phyloP scores from a whole-genome alignment of 2,113 vertebrate genomes.

The Solea solea region DNA sequence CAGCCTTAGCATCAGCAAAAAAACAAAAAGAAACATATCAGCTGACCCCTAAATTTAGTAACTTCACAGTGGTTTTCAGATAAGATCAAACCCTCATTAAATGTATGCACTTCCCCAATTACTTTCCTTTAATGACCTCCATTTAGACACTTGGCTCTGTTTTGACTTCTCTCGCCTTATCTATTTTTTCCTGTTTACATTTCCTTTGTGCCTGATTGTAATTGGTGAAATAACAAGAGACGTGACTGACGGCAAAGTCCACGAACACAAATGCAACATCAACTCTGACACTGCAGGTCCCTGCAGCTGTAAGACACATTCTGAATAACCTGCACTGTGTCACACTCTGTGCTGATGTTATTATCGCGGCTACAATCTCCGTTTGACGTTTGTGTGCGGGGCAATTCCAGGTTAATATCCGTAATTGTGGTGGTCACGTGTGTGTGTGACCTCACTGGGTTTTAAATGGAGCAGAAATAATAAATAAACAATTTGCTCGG shows the following conservation, averaged over 20 bases:
- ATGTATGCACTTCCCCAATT: conserved; percentile 25
- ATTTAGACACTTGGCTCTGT: conserved; percentile 24
- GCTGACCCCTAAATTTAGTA: too few relatives aligned
- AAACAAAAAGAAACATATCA: too few relatives aligned
- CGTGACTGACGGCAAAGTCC: too few relatives aligned
- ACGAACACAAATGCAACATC: conserved; percentile 34
- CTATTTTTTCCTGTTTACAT: conserved; percentile 81
- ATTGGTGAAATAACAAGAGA: conserved; percentile 35
- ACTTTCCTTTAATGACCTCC: conserved; percentile 42
- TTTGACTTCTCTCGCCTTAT: conserved; percentile 64
- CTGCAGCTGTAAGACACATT: too few relatives aligned
- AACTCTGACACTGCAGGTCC: not conserved
- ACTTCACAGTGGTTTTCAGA: not conserved
- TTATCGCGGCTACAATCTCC: not conserved
- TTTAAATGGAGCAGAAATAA: conserved; percentile 70
- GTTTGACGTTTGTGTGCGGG: not conserved
- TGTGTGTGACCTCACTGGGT: conserved; percentile 13
- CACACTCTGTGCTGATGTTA: not conserved
- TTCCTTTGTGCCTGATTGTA: conserved; percentile 71
- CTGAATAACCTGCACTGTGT: not conserved
- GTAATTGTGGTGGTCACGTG: conserved; percentile 6
- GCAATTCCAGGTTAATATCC: conserved; percentile 8
- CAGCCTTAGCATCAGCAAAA: too few relatives aligned
- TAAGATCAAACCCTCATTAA: conserved; percentile 31
- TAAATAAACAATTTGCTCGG: conserved; percentile 66